Conservation (phyloP, 2,113 vertebrate genomes). For the Panthera uncia region DNA sequence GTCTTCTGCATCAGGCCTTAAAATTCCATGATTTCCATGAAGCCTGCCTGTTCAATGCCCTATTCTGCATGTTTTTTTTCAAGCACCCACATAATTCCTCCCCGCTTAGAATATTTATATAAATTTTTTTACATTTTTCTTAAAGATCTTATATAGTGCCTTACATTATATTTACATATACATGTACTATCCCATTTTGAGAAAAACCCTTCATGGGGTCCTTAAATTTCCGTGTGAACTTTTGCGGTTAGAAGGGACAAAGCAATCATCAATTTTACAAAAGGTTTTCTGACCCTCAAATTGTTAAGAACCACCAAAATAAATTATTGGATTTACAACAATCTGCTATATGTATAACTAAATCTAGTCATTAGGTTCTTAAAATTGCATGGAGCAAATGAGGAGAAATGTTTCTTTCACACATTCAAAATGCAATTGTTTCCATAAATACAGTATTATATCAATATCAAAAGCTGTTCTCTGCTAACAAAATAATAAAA, state of each 20-base stretch:
- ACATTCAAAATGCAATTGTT: background rate
- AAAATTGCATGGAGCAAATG: background rate
- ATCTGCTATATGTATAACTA: background rate
- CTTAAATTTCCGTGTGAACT: background rate
- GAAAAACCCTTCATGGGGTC: background rate
- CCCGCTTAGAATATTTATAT: background rate
- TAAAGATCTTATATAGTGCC: background rate
- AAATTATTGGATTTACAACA: background rate
- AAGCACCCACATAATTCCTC: background rate
- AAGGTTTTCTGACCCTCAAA: background rate
- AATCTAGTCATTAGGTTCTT: background rate
- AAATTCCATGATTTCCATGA: background rate
- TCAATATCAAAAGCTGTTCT: conserved; percentile 33
- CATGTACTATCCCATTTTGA: background rate
- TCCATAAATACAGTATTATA: conserved; percentile 40
- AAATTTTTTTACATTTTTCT: background rate
- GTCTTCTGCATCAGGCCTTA: background rate
- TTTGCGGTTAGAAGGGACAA: background rate
- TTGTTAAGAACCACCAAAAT: background rate
- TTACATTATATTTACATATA: background rate
- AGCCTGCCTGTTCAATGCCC: background rate
- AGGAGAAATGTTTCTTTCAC: conserved; percentile 27
- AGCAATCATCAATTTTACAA: background rate
- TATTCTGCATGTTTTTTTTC: background rate
- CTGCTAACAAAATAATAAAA: conserved; percentile 40